phyloP scores from a whole-genome alignment of 2,888 invertebrate species.

The Bugula neritina region DNA sequence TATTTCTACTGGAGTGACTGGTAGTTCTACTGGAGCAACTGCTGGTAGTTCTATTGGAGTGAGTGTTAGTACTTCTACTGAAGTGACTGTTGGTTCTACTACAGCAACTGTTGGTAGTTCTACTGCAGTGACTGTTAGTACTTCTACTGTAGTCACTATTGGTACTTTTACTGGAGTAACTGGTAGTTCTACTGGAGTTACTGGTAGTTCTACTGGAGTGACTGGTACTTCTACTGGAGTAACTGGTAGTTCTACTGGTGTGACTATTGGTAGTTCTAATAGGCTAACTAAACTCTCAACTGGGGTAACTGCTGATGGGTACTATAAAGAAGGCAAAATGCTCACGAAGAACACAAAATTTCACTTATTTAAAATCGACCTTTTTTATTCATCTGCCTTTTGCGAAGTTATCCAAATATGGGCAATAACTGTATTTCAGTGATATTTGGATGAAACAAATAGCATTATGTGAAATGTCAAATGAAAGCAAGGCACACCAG shows the following conservation, averaged over 20 bases:
- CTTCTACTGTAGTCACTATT: neutral
- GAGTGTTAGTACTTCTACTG: neutral
- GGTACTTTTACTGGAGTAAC: neutral
- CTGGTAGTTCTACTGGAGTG: neutral
- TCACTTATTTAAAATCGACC: too few species aligned
- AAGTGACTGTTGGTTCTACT: neutral
- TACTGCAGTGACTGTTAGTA: neutral
- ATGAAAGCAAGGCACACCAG: too few species aligned
- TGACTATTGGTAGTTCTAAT: neutral
- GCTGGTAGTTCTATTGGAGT: neutral
- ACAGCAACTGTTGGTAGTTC: neutral
- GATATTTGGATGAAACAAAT: too few species aligned
- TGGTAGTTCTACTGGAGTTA: neutral
- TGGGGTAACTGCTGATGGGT: neutral
- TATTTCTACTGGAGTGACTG: neutral
- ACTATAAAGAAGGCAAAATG: too few species aligned
- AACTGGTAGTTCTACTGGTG: neutral
- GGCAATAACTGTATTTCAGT: too few species aligned
- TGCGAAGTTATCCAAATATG: too few species aligned
- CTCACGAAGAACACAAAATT: too few species aligned
- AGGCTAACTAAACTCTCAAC: neutral
- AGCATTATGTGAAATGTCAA: too few species aligned
- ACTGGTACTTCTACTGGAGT: neutral
- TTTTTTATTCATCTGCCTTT: too few species aligned
- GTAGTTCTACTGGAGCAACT: neutral